Conservation (phyloP, 2,113 vertebrate species). For the Mesitornis unicolor region DNA sequence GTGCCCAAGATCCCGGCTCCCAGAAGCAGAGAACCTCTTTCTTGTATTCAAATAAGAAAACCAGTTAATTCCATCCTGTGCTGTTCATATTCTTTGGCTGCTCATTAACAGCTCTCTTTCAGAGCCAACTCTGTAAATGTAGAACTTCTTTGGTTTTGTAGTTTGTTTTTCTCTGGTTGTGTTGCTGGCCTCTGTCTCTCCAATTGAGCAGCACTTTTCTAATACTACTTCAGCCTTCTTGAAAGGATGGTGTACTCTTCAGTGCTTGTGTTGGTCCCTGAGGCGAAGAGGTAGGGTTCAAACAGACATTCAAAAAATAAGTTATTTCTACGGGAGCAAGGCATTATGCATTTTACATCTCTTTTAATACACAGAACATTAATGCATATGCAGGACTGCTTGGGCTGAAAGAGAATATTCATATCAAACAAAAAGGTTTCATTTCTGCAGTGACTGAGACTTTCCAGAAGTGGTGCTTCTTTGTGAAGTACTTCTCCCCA, state of each 20-base stretch:
- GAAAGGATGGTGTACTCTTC: background rate
- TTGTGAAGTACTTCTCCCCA: background rate
- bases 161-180: background rate
- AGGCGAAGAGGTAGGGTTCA: background rate
- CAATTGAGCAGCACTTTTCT: background rate
- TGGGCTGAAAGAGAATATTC: conserved; percentile 9
- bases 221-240: background rate
- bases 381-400: background rate
- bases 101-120: background rate
- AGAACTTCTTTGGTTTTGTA: background rate
- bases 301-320: background rate
- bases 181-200: background rate
- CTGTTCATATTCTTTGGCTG: background rate
- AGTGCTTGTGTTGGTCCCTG: background rate
- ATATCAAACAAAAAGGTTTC: background rate
- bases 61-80: background rate
- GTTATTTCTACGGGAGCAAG: background rate
- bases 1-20: background rate
- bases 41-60: background rate
- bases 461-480: background rate
- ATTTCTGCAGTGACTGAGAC: background rate
- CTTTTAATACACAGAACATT: background rate
- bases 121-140: background rate
- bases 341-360: background rate
- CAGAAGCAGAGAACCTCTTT: background rate